phyloP scores from a whole-genome alignment of 2,113 vertebrate genomes.

The Ophiodon elongatus region DNA sequence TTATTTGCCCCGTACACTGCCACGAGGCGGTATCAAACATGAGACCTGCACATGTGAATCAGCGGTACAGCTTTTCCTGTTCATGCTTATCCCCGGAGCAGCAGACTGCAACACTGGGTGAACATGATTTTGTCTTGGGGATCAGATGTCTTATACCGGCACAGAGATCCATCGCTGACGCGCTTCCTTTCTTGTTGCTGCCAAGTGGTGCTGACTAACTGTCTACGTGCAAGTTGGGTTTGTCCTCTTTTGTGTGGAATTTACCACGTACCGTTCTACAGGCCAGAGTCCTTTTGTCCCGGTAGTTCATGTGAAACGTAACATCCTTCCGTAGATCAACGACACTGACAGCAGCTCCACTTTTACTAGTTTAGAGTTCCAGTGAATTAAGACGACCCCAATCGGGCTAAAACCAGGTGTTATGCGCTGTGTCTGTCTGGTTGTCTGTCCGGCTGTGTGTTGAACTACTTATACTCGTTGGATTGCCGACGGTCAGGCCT shows the following conservation, averaged over 20 bases:
- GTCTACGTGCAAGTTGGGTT: conserved; percentile 11
- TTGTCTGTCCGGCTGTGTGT: conserved; percentile 29
- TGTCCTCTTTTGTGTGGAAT: conserved; percentile 1
- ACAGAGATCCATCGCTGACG: no score
- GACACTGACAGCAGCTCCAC: background rate
- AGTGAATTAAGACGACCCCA: background rate
- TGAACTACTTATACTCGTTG: conserved; percentile 13
- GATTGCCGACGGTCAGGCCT: conserved; percentile 5
- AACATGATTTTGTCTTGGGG: background rate
- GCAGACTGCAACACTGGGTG: background rate
- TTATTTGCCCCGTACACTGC: conserved; percentile 52
- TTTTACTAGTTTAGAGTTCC: background rate
- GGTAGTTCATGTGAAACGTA: background rate
- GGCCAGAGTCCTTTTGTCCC: background rate
- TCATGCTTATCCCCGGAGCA: conserved; percentile 29
- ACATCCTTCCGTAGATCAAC: background rate
- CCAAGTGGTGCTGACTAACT: conserved; percentile 1
- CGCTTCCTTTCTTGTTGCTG: conserved; percentile 1
- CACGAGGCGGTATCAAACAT: background rate
- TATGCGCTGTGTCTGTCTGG: background rate
- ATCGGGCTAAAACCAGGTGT: conserved; percentile 18
- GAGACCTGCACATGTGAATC: conserved; percentile 4
- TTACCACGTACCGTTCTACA: background rate
- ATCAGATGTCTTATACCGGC: no score
- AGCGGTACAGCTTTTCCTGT: conserved; percentile 17